These are phyloP conservation scores for Nibea coibor DNA, from an alignment of 2,113 vertebrate species.

Conservation along the genomic window DNA sequence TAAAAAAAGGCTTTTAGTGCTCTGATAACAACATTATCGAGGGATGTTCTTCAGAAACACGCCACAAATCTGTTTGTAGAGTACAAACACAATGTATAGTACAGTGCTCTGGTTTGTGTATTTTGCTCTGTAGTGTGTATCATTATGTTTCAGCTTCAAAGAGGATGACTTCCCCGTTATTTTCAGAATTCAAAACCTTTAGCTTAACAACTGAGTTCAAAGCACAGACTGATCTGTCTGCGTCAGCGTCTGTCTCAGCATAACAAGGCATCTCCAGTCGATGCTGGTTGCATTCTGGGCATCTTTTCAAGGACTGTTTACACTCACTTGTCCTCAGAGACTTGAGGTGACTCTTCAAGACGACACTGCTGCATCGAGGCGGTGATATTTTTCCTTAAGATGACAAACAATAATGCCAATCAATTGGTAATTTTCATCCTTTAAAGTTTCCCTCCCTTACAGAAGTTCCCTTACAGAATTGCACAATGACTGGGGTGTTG, in stretches of 20 bases:
- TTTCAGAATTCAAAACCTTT: neutral
- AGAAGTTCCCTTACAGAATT: too few relatives aligned
- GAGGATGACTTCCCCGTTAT: neutral
- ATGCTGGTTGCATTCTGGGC: neutral
- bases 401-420: neutral
- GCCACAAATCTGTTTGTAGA: neutral
- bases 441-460: neutral
- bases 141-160: neutral
- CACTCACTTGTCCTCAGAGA: neutral
- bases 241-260: neutral
- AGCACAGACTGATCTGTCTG: conserved; percentile 10
- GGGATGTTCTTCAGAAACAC: neutral
- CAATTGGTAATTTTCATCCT: neutral
- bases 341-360: neutral
- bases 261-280: conserved; percentile 4
- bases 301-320: neutral
- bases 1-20: conserved; percentile 5
- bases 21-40: neutral
- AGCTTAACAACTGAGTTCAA: neutral
- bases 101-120: neutral
- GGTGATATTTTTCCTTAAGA: neutral
- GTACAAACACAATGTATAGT: neutral
- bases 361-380: neutral
- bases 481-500: neutral
- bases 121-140: neutral